Evolutionary conservation across 2,888 invertebrate genomes (phyloP).

Genomic region (Vannuccia rotundouncinata): DNA sequence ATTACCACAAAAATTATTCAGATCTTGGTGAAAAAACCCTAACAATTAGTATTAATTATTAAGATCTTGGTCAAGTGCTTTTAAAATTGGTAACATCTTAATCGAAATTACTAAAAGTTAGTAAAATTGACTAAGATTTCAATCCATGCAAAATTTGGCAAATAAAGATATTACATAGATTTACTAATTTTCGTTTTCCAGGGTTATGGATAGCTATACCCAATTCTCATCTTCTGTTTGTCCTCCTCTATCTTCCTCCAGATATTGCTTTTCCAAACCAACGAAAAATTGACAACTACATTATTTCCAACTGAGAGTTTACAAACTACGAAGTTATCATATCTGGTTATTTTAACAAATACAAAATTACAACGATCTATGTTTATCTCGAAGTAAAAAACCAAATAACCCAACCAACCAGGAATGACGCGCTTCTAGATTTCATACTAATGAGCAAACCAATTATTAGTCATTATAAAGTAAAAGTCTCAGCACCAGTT

Average conservation of each 20-base stretch:
- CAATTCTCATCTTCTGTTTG: neutral
- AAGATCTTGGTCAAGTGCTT: too few relatives aligned
- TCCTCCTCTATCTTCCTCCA: neutral
- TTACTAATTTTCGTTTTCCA: too few relatives aligned
- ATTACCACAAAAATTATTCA: too few relatives aligned
- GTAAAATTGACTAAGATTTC: too few relatives aligned
- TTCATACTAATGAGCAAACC: neutral
- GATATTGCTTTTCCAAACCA: neutral
- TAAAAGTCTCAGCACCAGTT: neutral
- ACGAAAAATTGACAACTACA: neutral
- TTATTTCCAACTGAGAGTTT: neutral
- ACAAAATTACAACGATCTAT: neutral
- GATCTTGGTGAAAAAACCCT: too few relatives aligned
- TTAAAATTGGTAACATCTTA: too few relatives aligned
- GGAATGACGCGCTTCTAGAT: neutral
- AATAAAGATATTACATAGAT: too few relatives aligned
- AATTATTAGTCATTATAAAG: neutral
- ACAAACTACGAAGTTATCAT: neutral
- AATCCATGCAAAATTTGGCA: too few relatives aligned
- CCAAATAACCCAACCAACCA: neutral
- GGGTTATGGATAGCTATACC: neutral
- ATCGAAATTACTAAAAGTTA: too few relatives aligned
- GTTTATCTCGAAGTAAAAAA: neutral
- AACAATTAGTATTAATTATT: too few relatives aligned
- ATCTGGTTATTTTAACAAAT: neutral